Base-by-base conservation (phyloP, 2,888 invertebrate species). In the Sarcophaga variegata region DNA sequence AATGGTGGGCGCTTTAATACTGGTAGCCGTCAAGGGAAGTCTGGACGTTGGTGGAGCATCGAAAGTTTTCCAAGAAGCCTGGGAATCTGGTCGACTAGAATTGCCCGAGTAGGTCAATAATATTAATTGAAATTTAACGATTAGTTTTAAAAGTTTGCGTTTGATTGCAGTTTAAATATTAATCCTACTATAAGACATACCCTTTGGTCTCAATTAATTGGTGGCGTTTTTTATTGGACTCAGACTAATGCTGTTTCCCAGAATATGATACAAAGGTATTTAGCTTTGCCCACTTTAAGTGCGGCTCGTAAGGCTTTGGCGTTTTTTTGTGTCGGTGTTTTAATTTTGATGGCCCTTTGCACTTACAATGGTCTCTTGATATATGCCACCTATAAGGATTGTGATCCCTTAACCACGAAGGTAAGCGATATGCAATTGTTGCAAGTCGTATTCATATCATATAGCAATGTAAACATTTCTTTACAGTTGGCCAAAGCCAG, bases 201-300 rank as follows among this genome's bases (percentile, higher is more conserved):
- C 0, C 94, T 97, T 74, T 98, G 97, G 97, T 96, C 96, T 12
- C 94, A 97, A 27, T 93, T 96, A 0, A 92, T 98, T 72, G 98
- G 98, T 4, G 97, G 97, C 0, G 94, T 96, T 22, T 93, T 97
- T 75, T 97, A 97, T 91, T 97, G 96, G 96, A 93, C 97, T 3
- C 96, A 97, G 92, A 95, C 96, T 4, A 96, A 97, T 89, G 95
- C 96, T 0, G 96, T 97, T 5, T 97, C 97, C 91, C 98, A 98
- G 92, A 97, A 96, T 67, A 97, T 98, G 97, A 96, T 98, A 8
- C 98, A 98, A 91, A 94, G 98, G 85, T 97, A 97, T 90, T 94
- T 98, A 60, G 95, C 97, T 0, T 93, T 97, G 76, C 96, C 97
- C 0, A 96, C 95, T 0, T 91, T 97, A 20, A 94, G 94, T 75